phyloP scores from a whole-genome alignment of 1,140 invertebrate species.

The Brachionus manjavacas region DNA sequence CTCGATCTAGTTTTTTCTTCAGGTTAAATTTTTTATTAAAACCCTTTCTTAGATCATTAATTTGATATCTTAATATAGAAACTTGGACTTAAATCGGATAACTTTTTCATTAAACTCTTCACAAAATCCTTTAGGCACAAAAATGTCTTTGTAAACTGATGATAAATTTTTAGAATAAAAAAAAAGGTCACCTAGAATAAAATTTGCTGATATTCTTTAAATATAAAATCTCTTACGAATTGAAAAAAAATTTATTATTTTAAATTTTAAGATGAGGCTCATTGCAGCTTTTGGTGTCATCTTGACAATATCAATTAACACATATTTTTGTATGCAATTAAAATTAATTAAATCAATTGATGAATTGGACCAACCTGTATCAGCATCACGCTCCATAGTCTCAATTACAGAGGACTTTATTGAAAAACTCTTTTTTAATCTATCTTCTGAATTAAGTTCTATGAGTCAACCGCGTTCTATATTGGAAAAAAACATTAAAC shows the following conservation, averaged over 20 bases:
- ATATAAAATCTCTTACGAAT: conserved; percentile 4
- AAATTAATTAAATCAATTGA: conserved; percentile 13
- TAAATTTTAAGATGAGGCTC: neutral
- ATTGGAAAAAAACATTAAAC: neutral
- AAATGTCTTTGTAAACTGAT: neutral
- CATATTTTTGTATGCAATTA: neutral
- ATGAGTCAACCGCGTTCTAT: neutral
- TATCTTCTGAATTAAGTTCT: neutral
- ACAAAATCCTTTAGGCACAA: neutral
- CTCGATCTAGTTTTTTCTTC: neutral
- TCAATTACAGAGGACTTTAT: neutral
- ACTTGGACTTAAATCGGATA: neutral
- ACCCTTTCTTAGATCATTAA: neutral
- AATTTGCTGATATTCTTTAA: neutral
- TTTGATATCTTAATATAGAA: neutral
- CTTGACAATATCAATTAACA: neutral
- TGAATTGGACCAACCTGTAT: neutral
- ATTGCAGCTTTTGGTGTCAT: neutral
- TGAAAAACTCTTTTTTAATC: neutral
- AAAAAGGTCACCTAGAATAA: conserved; percentile 29
- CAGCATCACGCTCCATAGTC: neutral
- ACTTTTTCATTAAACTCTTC: neutral
- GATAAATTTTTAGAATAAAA: neutral
- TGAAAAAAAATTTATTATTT: neutral
- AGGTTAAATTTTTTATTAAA: neutral